These are phyloP conservation scores for Escarpia spicata DNA, from an alignment of 2,888 invertebrate species.

Conservation along the genomic window DNA sequence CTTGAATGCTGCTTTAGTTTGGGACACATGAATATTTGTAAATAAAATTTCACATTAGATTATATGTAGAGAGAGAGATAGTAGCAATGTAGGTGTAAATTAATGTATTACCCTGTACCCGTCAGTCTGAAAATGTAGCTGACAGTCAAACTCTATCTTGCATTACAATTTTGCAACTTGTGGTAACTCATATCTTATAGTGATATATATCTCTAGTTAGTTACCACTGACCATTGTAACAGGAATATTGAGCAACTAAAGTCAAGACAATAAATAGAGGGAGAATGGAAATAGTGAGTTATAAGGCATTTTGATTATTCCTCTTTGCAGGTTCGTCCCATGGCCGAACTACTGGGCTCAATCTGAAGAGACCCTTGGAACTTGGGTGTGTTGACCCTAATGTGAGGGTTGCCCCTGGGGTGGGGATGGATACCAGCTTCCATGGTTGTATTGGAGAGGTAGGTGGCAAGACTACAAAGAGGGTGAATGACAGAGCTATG, in stretches of 20 bases:
- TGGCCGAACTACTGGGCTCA: slow-evolving; percentile 74
- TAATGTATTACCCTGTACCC: not conserved
- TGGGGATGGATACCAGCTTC: too few relatives aligned
- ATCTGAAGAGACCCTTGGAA: slow-evolving; percentile 83
- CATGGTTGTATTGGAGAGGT: slow-evolving; percentile 89
- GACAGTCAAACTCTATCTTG: not conserved
- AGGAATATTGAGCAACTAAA: not conserved
- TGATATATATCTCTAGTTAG: not conserved
- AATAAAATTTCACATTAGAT: not conserved
- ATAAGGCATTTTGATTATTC: not conserved
- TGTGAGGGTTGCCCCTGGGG: too few relatives aligned
- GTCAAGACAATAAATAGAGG: not conserved
- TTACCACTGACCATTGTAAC: not conserved
- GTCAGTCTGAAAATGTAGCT: not conserved
- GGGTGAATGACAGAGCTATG: too few relatives aligned
- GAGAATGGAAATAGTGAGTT: not conserved
- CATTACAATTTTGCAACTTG: not conserved
- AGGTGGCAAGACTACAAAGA: slow-evolving; percentile 56
- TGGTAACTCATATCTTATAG: not conserved
- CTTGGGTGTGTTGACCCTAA: slow-evolving; percentile 79
- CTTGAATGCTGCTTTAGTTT: too few relatives aligned
- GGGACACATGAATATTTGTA: not conserved
- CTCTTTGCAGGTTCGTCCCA: slow-evolving; percentile 57
- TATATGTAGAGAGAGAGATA: not conserved
- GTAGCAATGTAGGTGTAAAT: not conserved